Conservation (phyloP, 2,888 invertebrate genomes). For the Sylvicola cinctus region DNA sequence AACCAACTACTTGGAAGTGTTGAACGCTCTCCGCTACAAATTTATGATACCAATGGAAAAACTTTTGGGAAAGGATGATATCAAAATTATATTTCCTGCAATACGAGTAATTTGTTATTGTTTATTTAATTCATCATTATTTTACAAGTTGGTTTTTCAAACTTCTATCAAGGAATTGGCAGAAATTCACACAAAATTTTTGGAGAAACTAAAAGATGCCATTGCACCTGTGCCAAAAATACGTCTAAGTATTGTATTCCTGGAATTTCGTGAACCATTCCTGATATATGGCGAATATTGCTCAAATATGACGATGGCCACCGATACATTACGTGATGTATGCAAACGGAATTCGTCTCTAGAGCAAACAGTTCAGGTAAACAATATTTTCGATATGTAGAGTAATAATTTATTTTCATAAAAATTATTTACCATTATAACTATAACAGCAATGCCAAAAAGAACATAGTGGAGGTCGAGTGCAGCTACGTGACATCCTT, state of each 20-base stretch:
- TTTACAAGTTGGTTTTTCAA: slow-evolving; percentile 4
- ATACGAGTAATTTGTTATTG: slow-evolving; percentile 79
- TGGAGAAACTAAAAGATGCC: slow-evolving; percentile 58
- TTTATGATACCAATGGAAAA: slow-evolving; percentile 59
- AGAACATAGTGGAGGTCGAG: slow-evolving; percentile 84
- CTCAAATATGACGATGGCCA: slow-evolving; percentile 79
- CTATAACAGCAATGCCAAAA: slow-evolving; percentile 66
- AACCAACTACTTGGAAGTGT: slow-evolving; percentile 85
- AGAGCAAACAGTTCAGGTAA: slow-evolving; percentile 22
- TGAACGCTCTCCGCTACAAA: slow-evolving; percentile 60
- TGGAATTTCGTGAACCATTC: slow-evolving; percentile 76
- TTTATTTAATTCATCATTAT: neutral
- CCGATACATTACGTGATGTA: slow-evolving; percentile 45
- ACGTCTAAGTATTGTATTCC: slow-evolving; percentile 63
- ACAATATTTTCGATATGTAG: neutral
- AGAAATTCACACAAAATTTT: slow-evolving; percentile 69
- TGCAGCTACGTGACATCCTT: slow-evolving; percentile 84
- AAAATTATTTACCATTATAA: slow-evolving; percentile 3
- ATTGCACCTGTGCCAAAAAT: slow-evolving; percentile 33
- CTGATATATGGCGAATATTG: slow-evolving; percentile 92
- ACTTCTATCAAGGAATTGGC: slow-evolving; percentile 45
- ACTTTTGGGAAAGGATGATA: slow-evolving; percentile 51
- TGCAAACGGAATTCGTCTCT: slow-evolving; percentile 23
- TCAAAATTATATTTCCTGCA: slow-evolving; percentile 67
- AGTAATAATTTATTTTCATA: neutral